Percentiles rank a stretch among this genome's conserved stretches.
Evolutionary conservation across 2,113 vertebrate genomes (phyloP).

Genomic region (Indri indri): DNA sequence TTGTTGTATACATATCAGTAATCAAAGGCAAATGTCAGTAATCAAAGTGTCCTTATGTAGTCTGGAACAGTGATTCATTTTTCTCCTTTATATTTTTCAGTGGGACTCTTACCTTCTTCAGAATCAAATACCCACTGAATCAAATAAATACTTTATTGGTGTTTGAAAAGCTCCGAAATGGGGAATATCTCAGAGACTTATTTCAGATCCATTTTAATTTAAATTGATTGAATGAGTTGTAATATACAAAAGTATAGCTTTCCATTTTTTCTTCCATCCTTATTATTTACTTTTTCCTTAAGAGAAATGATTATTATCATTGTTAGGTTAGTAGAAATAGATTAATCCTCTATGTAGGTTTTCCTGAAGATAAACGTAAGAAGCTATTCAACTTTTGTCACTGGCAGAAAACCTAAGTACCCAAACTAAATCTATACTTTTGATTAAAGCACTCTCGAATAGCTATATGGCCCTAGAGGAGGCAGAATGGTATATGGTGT

Average conservation of each 20-base stretch:
- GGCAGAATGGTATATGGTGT: background rate
- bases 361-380: background rate
- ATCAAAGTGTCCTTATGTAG: background rate
- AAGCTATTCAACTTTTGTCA: background rate
- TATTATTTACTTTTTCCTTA: constrained; percentile 5
- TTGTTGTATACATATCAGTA: background rate
- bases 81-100: background rate
- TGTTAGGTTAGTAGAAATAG: constrained; percentile 27
- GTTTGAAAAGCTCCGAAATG: constrained; percentile 7
- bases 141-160: background rate
- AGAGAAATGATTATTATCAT: background rate
- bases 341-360: background rate
- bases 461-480: background rate
- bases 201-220: constrained; percentile 43
- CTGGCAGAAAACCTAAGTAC: background rate
- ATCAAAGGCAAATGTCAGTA: background rate
- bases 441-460: background rate
- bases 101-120: background rate
- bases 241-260: background rate
- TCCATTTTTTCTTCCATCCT: background rate
- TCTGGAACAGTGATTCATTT: background rate
- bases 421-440: background rate
- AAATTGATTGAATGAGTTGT: background rate
- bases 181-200: background rate
- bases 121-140: background rate